phyloP scores from a whole-genome alignment of 2,113 vertebrate species.

The Neoarius graeffei region DNA sequence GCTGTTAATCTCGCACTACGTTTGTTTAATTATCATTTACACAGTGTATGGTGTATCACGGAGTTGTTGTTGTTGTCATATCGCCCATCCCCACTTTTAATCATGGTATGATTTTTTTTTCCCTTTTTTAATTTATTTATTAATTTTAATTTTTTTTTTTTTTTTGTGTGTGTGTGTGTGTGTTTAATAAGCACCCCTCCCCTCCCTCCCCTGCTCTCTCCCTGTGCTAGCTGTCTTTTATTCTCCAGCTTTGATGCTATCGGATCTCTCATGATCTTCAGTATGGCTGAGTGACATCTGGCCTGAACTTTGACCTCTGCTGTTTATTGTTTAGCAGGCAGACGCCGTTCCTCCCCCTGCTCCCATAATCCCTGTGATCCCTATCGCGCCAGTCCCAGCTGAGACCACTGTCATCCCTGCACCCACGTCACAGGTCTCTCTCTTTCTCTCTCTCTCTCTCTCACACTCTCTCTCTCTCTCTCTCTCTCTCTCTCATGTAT shows the following conservation, averaged over 20 bases:
- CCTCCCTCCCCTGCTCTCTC: neutral
- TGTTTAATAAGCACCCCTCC: conserved; percentile 17
- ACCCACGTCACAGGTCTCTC: conserved; percentile 82
- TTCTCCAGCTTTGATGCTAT: conserved; percentile 31
- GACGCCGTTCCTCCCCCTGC: conserved; percentile 85
- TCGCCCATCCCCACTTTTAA: conserved; percentile 25
- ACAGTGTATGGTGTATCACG: neutral
- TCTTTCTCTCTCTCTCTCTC: conserved; percentile 55
- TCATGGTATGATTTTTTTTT: conserved; percentile 38
- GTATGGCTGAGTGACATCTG: conserved; percentile 36
- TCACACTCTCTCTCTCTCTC: conserved; percentile 24
- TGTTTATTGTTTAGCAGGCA: conserved; percentile 80
- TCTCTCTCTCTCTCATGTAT: conserved; percentile 10
- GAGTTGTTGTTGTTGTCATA: neutral
- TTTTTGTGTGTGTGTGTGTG: no score
- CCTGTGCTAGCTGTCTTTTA: conserved; percentile 5
- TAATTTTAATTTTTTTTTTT: neutral
- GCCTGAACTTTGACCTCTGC: conserved; percentile 60
- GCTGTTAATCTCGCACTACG: no score
- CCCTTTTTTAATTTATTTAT: no score
- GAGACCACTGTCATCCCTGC: conserved; percentile 82
- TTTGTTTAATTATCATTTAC: no score
- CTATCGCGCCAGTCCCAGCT: conserved; percentile 81
- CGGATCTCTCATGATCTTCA: conserved; percentile 33
- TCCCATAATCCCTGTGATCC: conserved; percentile 91